These are phyloP conservation scores for Iselma pallidipennis DNA, from an alignment of 2,888 invertebrate genomes.

Conservation along the genomic window DNA sequence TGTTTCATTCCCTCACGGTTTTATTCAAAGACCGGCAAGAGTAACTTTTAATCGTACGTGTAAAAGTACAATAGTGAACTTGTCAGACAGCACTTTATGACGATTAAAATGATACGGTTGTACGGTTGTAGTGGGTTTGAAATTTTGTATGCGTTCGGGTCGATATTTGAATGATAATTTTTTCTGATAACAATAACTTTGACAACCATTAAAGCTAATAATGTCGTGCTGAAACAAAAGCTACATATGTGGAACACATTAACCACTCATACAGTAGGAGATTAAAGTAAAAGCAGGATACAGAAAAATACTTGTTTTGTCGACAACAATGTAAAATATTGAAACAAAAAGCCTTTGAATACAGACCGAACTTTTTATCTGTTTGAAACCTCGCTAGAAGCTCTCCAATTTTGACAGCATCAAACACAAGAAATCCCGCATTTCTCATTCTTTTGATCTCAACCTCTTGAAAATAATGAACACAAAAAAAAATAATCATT, in stretches of 20 bases:
- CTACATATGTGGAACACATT: slow-evolving; percentile 27
- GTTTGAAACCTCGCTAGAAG: background rate
- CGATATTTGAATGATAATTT: too few species aligned
- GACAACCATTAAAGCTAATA: slow-evolving; percentile 27
- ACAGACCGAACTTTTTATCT: background rate
- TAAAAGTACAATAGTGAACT: too few species aligned
- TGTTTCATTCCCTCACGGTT: background rate
- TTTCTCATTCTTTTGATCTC: background rate
- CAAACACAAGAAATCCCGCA: background rate
- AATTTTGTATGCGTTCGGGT: too few species aligned
- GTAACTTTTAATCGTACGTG: background rate
- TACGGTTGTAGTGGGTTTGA: too few species aligned
- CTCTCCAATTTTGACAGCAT: background rate
- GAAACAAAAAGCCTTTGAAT: slow-evolving; percentile 13
- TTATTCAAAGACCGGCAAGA: background rate
- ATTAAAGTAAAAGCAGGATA: slow-evolving; percentile 22
- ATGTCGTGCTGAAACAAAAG: slow-evolving; percentile 21
- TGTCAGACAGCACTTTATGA: too few species aligned
- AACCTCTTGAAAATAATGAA: too few species aligned
- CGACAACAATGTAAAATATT: slow-evolving; percentile 20
- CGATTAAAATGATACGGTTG: too few species aligned
- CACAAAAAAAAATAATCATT: too few species aligned
- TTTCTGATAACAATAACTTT: too few species aligned
- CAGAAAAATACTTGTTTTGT: slow-evolving; percentile 19
- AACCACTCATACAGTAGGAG: slow-evolving; percentile 13